Evolutionary conservation across 1,140 invertebrate species (phyloP).

Genomic region (Micrasema minimum): DNA sequence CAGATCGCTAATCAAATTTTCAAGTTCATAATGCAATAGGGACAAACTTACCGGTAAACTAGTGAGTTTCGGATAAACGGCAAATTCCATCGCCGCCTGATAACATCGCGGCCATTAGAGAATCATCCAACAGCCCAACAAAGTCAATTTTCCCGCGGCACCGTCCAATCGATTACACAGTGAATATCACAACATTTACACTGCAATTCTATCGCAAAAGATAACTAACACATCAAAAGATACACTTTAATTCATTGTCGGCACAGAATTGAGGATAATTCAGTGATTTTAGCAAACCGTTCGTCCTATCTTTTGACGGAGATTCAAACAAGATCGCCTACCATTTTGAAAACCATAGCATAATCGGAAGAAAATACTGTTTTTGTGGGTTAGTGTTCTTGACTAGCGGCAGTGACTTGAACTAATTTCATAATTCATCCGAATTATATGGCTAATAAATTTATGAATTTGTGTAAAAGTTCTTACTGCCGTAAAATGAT

Average conservation of each 20-base stretch:
- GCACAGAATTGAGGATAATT: slow-evolving; percentile 9
- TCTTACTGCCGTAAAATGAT: neutral
- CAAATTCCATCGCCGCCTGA: slow-evolving; percentile 41
- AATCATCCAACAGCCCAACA: slow-evolving; percentile 35
- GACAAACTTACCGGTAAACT: slow-evolving; percentile 6
- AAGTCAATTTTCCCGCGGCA: slow-evolving; percentile 44
- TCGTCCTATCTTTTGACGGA: slow-evolving; percentile 43
- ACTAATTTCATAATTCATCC: neutral
- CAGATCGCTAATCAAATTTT: too few relatives aligned
- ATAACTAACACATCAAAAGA: slow-evolving; percentile 18
- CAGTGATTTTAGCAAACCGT: slow-evolving; percentile 17
- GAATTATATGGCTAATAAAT: slow-evolving; percentile 20
- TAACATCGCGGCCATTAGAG: slow-evolving; percentile 47
- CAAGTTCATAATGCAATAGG: neutral
- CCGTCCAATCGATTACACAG: slow-evolving; percentile 20
- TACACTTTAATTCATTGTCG: slow-evolving; percentile 35
- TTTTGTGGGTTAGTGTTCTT: slow-evolving; percentile 5
- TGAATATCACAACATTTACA: slow-evolving; percentile 39
- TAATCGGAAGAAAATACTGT: slow-evolving; percentile 35
- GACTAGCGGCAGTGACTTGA: slow-evolving; percentile 11
- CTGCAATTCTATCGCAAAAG: slow-evolving; percentile 11
- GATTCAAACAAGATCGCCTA: slow-evolving; percentile 45
- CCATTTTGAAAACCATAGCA: slow-evolving; percentile 49
- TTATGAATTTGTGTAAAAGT: neutral
- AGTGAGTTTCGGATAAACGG: slow-evolving; percentile 23